Evolutionary conservation across 2,797 vertebrate genomes (phyloP), one percentile per base, ranked within the genome.

Genomic region (Crocidura indochinensis): DNA sequence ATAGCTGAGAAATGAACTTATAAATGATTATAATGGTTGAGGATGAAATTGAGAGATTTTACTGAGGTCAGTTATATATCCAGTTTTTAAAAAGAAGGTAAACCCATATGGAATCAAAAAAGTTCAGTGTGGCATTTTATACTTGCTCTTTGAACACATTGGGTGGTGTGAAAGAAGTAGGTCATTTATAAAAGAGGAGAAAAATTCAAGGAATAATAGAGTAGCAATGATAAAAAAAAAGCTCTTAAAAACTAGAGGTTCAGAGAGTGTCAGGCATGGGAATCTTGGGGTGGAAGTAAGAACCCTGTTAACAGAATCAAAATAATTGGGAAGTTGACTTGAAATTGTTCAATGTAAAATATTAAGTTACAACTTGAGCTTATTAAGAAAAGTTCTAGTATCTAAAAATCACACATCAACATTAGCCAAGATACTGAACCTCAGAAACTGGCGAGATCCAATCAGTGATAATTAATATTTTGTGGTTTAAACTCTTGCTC

Each of bases 141-240:
- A 88, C 24, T 90, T 80, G 65, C 31, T 68, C 67, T 88, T 88
- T 53, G 7, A 91, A 12, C 22, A 64, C n/a, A 47, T 84, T 56
- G 69, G 12, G 56, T 15, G 31, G 64, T 46, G 51, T 27, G n/a
- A 69, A 90, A 90, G n/a, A 94, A 72, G 67, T 86, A 68, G 20
- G 38, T 71, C 24, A 17, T 17, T 49, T 74, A 29, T 10, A 78
- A 65, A 86, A 60, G 71, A 88, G 6, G 29, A 76, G 73, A 27
- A 47, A 72, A 78, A 64, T 26, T 31, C 31, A 77, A 87, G 31
- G 14, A 85, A 81, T 62, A 87, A 72, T 5, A 26, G 14, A 62
- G 38, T 24, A 92, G 6, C 20, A 51, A 51, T 56, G 46, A 82
- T 82, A 46, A 64, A 85, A 87, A 46, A 64, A 85, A 87, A 65